Conservation (phyloP, 92 coral and sea anemone genomes). For the Heliopora coerulea region DNA sequence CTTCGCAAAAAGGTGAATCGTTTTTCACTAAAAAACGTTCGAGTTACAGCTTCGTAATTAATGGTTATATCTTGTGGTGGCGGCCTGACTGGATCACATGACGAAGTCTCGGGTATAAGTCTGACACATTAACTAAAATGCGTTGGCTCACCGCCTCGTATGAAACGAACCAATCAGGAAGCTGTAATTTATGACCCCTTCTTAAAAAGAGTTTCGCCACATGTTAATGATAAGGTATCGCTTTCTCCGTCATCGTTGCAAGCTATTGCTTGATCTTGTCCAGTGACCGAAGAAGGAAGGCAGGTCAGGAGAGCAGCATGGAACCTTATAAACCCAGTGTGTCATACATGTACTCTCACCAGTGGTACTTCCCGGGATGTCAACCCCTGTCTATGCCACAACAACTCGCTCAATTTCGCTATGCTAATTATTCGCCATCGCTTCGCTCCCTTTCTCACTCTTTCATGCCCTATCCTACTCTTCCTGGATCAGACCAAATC, state of each 20-base stretch:
- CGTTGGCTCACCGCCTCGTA: constrained; percentile 29
- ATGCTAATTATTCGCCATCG: constrained; percentile 43
- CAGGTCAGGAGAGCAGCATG: constrained; percentile 39
- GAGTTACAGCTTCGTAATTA: constrained; percentile 24
- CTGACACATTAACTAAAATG: constrained; percentile 18
- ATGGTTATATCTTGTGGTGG: constrained; percentile 7
- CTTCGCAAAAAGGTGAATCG: constrained; percentile 14
- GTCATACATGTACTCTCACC: constrained; percentile 38
- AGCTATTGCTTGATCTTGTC: constrained; percentile 25
- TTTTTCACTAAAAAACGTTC: constrained; percentile 29
- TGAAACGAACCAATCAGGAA: constrained; percentile 39
- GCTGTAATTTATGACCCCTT: constrained; percentile 32
- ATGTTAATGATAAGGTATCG: constrained; percentile 46
- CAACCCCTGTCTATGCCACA: constrained; percentile 42
- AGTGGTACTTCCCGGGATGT: constrained; percentile 42
- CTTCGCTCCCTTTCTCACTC: constrained; percentile 49
- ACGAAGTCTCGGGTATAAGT: constrained; percentile 32
- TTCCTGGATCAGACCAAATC: constrained; percentile 26
- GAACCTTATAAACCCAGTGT: constrained; percentile 42
- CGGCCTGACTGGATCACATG: constrained; percentile 32
- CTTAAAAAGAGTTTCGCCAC: constrained; percentile 48
- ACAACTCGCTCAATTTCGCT: constrained; percentile 43
- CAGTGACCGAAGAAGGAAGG: constrained; percentile 24
- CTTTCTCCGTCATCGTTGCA: constrained; percentile 50
- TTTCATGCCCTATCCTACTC: constrained; percentile 25